Conservation (phyloP, 2,113 vertebrate genomes). For the Pedetes capensis region DNA sequence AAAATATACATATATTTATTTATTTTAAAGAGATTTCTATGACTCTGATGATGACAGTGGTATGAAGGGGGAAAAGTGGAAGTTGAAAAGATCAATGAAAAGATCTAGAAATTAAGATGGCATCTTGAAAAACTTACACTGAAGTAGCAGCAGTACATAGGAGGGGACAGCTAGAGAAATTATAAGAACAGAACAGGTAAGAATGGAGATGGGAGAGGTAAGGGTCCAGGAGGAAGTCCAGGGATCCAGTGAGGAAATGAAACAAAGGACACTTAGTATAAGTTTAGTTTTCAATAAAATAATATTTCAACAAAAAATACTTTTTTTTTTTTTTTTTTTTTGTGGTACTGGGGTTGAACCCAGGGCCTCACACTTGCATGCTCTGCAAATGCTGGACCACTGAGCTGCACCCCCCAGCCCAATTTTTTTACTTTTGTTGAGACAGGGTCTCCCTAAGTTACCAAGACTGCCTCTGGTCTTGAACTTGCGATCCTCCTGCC, state of each 20-base stretch:
- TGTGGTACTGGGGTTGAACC: too few species aligned
- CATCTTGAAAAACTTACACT: not conserved
- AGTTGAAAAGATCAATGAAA: not conserved
- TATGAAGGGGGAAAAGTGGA: not conserved
- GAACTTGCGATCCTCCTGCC: too few species aligned
- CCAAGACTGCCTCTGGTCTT: too few species aligned
- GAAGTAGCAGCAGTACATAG: not conserved
- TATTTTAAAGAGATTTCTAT: not conserved
- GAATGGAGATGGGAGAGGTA: not conserved
- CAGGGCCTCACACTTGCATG: too few species aligned
- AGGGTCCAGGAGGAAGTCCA: not conserved
- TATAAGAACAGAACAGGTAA: accelerated
- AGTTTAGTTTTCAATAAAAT: not conserved
- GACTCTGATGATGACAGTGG: not conserved
- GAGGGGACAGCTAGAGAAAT: not conserved
- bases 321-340: too few species aligned
- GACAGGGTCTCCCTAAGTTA: too few species aligned
- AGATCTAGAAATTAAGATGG: not conserved
- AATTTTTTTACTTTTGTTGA: too few species aligned
- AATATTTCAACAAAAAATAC: too few species aligned
- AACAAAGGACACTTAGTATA: not conserved
- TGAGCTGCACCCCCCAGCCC: too few species aligned
- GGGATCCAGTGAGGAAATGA: not conserved
- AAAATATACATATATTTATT: too few species aligned
- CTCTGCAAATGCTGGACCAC: too few species aligned